These are phyloP conservation scores for Hydropsyche betteni DNA, from an alignment of 2,888 invertebrate species.

Conservation along the genomic window DNA sequence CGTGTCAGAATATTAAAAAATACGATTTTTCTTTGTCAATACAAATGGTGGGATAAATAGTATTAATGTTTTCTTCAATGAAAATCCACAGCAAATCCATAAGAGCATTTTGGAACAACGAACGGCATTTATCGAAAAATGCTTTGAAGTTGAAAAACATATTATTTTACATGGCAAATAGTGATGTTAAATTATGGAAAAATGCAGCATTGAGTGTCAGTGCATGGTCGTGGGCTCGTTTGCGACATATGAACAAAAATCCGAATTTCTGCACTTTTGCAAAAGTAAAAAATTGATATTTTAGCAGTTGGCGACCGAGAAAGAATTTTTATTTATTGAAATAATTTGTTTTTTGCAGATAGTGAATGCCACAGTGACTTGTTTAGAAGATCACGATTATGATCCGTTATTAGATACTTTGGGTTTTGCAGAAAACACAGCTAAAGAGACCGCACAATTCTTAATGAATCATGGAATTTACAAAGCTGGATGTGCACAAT, in stretches of 20 bases:
- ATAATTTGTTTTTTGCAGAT: background rate
- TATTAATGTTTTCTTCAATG: too few species aligned
- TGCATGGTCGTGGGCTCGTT: background rate
- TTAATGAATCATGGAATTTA: background rate
- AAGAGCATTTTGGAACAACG: background rate
- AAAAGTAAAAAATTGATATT: background rate
- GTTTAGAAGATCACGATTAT: background rate
- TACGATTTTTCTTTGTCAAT: background rate
- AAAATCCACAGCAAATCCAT: background rate
- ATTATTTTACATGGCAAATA: background rate
- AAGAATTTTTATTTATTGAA: background rate
- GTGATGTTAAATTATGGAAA: slow-evolving; percentile 4
- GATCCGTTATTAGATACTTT: background rate
- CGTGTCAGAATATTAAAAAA: background rate
- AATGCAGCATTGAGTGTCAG: background rate
- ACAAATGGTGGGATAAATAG: too few species aligned
- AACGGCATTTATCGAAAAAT: background rate
- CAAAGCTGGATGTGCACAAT: background rate
- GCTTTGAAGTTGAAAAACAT: background rate
- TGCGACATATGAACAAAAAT: background rate
- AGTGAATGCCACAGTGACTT: background rate
- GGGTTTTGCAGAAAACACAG: background rate
- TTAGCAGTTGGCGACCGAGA: background rate
- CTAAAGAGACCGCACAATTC: background rate
- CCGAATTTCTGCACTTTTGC: background rate